Conservation (phyloP, 2,113 vertebrate genomes). For the Mobula hypostoma region DNA sequence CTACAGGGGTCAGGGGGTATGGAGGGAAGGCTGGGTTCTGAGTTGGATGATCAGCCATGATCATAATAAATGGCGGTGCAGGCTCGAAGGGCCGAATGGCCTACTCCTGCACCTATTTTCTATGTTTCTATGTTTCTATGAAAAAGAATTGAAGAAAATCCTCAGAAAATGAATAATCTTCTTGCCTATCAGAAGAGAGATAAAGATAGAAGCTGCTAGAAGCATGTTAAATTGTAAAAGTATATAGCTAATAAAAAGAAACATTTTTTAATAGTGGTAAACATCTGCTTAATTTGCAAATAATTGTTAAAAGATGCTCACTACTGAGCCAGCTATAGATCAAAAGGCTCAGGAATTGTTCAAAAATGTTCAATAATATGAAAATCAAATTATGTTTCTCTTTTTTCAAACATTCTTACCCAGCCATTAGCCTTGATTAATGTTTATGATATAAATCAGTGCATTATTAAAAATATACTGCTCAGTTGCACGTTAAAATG, state of each 20-base stretch:
- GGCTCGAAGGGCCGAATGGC: no score
- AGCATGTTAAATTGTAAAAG: not conserved
- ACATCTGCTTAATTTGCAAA: not conserved
- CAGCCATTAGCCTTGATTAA: not conserved
- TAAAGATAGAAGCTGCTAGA: not conserved
- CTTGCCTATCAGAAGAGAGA: not conserved
- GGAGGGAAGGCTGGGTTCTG: no score
- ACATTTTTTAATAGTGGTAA: not conserved
- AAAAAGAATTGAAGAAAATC: not conserved
- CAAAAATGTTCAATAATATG: not conserved
- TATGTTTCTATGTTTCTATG: no score
- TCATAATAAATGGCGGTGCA: no score
- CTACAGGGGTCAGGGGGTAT: no score
- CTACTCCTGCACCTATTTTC: no score
- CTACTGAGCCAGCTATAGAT: not conserved
- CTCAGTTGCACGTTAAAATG: not conserved
- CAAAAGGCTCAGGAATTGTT: not conserved
- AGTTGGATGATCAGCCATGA: no score
- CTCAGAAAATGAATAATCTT: not conserved
- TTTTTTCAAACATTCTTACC: not conserved
- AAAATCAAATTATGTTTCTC: not conserved
- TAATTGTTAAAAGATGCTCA: not conserved
- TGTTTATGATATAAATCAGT: not conserved
- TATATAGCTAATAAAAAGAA: not conserved
- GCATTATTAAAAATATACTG: not conserved